Base-by-base conservation (phyloP, 2,888 invertebrate species). In the Harpagoxenus sublaevis region DNA sequence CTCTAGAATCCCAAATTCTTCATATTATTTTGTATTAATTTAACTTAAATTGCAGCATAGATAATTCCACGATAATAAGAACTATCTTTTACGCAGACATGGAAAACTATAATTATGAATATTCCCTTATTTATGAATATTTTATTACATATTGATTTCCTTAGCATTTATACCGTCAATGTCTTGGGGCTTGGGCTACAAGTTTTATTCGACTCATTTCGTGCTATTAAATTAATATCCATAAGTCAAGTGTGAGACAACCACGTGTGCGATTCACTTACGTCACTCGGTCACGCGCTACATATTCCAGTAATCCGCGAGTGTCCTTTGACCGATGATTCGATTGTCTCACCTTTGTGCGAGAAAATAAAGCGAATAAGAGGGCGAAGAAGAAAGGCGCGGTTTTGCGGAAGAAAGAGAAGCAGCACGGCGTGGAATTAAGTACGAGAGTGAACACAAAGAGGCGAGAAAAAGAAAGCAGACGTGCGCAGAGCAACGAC, bases 401-500 rank as follows among this genome's bases (percentile, higher is more conserved):
- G 55, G 8, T 78, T 78, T 60, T 48, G 23, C 28, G 39, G 39
- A 23, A 73, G 83, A 68, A 15, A 28, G 77, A 62, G 62, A 71
- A 42, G 60, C 18, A 23, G 42, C 31, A 45, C 66, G 48, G 62
- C 39, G 60, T 28, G 31, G 79, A 81, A 60, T 73, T 81, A n/a
- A n/a, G n/a, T n/a, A 81, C 28, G 55, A 60, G 45, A 83, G 51
- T 23, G 73, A 68, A 65, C 71, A 84, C 82, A 75, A 79, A 83
- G 73, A 68, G 35, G 18, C 51, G 10, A 68, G 73, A 68, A 68
- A 86, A 79, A 51, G 86, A 84, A 81, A 88, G 86, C 42, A 60
- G 60, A 35, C 57, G 35, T 23, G 75, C 73, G 63, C 79, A 88
- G 84, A 88, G 78, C 83, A 73, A 84, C 86, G 86, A 86, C 83